Evolutionary conservation across 2,113 vertebrate species (phyloP), one percentile per base, ranked within the genome.

Genomic region (Scopus umbretta): DNA sequence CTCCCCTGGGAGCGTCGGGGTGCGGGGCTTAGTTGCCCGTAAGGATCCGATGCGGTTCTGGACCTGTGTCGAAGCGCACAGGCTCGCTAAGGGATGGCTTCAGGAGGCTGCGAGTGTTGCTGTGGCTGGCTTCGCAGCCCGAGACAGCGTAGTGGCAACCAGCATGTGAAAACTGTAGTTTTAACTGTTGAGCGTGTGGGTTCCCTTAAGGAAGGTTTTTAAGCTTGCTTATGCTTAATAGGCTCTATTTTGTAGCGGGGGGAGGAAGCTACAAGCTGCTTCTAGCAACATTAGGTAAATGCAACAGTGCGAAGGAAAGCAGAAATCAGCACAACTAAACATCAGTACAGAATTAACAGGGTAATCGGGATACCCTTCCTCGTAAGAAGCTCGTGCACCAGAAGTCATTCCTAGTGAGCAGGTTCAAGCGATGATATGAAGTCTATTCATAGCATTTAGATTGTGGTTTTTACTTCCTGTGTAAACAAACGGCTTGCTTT

Each of bases 141-240:
- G 50, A 34, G 47, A 50, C 42, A 9, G 59, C 38, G 20, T 1
- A 15, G 38, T 19, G 81, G 32, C 66, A 91, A 8, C 42, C 63
- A 19, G 89, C 72, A 4, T 5, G 76, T 53, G 83, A 23, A 74
- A 87, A 66, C 56, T 83, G 16, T 3, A 19, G 30, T 81, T 78
- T 38, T 43, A 93, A 90, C 95, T 94, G 90, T 91, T 91, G 94
- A 73, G 66, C 74, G 1, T 83, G 71, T 9, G 86, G 29, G 29
- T 42, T 84, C 49, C 47, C 45, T n/a, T 29, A 6, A 79, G 86
- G n/a, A 29, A 27, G 75, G 75, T 19, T 80, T 3, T 73, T 67
- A 13, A 49, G n/a, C 65, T 76, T 63, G 78, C 42, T 84, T 43
- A 3, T 14, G 49, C 50, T 72, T 66, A 49, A 50, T 53, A 0